These are phyloP conservation scores for Boulengeromyrus knoepffleri DNA, from an alignment of 2,113 vertebrate species.

Conservation along the genomic window DNA sequence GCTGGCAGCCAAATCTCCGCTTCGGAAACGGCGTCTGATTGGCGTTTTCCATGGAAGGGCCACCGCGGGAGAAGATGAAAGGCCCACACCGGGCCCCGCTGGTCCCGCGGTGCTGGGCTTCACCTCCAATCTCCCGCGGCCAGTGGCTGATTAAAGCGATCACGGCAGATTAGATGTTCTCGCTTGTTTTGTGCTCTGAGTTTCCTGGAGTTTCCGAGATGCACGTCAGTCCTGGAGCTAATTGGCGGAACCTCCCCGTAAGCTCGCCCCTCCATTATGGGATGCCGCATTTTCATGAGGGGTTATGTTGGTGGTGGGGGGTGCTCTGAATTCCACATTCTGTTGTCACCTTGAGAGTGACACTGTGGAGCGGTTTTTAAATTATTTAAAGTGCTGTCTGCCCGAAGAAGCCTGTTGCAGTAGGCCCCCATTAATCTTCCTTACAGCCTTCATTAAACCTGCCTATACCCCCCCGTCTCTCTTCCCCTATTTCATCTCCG, in stretches of 20 bases:
- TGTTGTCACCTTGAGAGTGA: slow-evolving; percentile 63
- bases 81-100: not conserved
- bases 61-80: not conserved
- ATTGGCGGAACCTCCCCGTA: slow-evolving; percentile 9
- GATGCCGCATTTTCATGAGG: not conserved
- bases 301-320: not conserved
- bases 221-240: slow-evolving; percentile 3
- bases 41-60: not conserved
- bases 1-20: not conserved
- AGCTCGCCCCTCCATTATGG: slow-evolving; percentile 3
- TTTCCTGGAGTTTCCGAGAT: not conserved
- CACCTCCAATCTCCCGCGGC: not conserved
- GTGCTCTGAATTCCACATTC: slow-evolving; percentile 39
- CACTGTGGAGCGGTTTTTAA: slow-evolving; percentile 53
- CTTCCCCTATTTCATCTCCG: slow-evolving; percentile 17
- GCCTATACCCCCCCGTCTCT: slow-evolving; percentile 31
- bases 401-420: slow-evolving; percentile 41
- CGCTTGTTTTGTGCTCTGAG: not conserved
- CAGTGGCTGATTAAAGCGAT: not conserved
- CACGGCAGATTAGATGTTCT: not conserved
- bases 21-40: not conserved
- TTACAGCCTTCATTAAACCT: slow-evolving; percentile 57
- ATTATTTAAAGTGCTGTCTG: slow-evolving; percentile 41
- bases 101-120: too few species aligned
- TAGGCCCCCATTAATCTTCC: slow-evolving; percentile 60